Percentiles rank a stretch among this genome's conserved stretches.
These are phyloP conservation scores for Galeopterus variegatus DNA, from an alignment of 2,113 vertebrate species.

Conservation along the genomic window DNA sequence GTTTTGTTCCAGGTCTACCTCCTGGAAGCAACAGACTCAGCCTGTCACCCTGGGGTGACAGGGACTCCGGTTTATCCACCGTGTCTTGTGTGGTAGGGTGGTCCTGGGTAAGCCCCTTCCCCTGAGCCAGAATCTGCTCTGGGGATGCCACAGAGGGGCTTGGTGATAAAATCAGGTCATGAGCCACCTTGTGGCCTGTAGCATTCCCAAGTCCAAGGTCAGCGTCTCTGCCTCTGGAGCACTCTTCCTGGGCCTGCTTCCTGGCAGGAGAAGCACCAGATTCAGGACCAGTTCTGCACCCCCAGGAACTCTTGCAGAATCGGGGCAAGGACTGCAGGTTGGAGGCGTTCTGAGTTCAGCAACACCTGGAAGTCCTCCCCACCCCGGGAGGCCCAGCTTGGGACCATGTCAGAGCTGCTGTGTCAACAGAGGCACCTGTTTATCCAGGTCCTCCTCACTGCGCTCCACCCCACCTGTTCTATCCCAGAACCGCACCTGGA, in stretches of 20 bases:
- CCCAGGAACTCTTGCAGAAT: background rate
- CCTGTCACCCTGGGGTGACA: background rate
- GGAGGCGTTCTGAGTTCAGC: background rate
- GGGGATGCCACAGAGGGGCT: background rate
- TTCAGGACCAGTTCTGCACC: background rate
- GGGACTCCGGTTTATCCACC: too few relatives aligned
- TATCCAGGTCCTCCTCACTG: background rate
- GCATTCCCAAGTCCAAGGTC: background rate
- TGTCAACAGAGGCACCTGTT: conserved; percentile 76
- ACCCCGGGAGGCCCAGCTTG: background rate
- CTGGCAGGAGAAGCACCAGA: background rate
- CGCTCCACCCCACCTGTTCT: background rate
- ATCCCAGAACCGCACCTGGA: background rate
- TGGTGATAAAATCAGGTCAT: background rate
- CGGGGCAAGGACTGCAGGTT: background rate
- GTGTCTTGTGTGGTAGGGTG: too few relatives aligned
- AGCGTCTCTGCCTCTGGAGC: background rate
- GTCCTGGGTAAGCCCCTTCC: background rate
- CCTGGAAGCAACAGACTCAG: background rate
- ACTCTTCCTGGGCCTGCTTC: background rate
- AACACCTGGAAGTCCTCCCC: background rate
- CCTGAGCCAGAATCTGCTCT: background rate
- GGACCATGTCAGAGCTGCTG: conserved; percentile 11
- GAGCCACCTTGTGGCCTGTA: background rate
- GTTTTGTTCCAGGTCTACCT: background rate